Percentiles rank a stretch among this genome's conserved stretches.
Conservation (phyloP, 2,888 invertebrate genomes). For the Melanotus villosus region DNA sequence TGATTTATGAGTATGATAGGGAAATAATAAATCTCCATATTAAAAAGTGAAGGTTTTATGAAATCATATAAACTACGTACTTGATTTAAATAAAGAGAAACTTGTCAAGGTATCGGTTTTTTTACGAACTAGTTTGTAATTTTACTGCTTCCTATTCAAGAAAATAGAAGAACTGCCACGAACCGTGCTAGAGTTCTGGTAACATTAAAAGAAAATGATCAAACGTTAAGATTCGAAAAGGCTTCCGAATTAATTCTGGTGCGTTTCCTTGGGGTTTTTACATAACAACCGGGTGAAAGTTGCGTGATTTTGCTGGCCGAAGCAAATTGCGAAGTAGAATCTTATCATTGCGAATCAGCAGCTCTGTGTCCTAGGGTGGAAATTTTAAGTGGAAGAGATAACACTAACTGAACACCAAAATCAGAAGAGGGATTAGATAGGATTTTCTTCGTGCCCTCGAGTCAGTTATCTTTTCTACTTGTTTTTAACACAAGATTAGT, state of each 20-base stretch:
- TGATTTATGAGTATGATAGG: no score
- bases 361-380: constrained; percentile 35
- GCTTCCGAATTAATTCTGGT: constrained; percentile 6
- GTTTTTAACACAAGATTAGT: constrained; percentile 29
- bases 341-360: constrained; percentile 33
- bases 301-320: constrained; percentile 21
- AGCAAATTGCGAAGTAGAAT: constrained; percentile 33
- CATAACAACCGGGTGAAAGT: constrained; percentile 2
- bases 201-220: background rate
- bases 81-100: no score
- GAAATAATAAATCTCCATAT: no score
- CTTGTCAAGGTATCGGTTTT: no score
- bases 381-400: constrained; percentile 42
- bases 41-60: no score
- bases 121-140: no score
- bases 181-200: background rate
- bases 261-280: constrained; percentile 1
- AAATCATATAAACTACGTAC: no score
- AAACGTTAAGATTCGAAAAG: no score
- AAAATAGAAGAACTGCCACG: no score
- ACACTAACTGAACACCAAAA: constrained; percentile 35
- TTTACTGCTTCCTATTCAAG: no score
- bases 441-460: constrained; percentile 18
- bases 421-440: constrained; percentile 28
- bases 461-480: constrained; percentile 20